Evolutionary conservation across 1,140 invertebrate species (phyloP), one percentile per base, ranked within the genome.

Genomic region (Hypsibius dujardini): DNA sequence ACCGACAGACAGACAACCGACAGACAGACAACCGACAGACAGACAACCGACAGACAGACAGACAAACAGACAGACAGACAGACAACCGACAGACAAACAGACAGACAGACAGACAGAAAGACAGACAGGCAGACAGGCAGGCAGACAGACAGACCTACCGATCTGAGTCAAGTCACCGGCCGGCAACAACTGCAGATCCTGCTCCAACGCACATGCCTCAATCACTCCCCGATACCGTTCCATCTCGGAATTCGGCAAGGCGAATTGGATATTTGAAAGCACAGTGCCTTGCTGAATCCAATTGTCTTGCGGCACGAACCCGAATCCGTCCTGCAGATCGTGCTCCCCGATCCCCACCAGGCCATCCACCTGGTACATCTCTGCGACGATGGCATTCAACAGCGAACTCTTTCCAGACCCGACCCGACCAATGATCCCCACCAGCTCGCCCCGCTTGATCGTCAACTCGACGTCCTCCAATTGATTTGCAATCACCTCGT

Each of bases 261-360:
- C 76, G 46, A 76, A 96, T 1, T 95, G 79, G 76, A 98, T 95
- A 77, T 98, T 98, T 47, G 93, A 89, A 59, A 87, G 83, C 46
- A 98, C 86, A 0, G 90, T 90, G 46, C 88, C 89, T 71, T 90
- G 84, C 76, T 93, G 87, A 56, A 98, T 81, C 94, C 94, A 98
- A 7, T 91, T 84, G 73, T 87, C 87, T 82, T 98, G 95, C 15
- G 87, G 84, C 0, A 92, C 90, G 77, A 88, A 90, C 40, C 87
- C 92, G 77, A 95, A 86, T 73, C 89, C 89, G 83, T 74, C 1
- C 40, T 71, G 47, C 50, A 67, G 7, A 3, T 12, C 7, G 3
- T 67, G 12, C 46, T 12, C 12, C 62, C 3, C 76, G 1, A 80
- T 72, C 71, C 76, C 75, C 7, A 82, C 77, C 15, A 72, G 70